These are phyloP conservation scores for Caenorhabditis macrosperma DNA, from an alignment of 2,888 invertebrate species.

Conservation along the genomic window DNA sequence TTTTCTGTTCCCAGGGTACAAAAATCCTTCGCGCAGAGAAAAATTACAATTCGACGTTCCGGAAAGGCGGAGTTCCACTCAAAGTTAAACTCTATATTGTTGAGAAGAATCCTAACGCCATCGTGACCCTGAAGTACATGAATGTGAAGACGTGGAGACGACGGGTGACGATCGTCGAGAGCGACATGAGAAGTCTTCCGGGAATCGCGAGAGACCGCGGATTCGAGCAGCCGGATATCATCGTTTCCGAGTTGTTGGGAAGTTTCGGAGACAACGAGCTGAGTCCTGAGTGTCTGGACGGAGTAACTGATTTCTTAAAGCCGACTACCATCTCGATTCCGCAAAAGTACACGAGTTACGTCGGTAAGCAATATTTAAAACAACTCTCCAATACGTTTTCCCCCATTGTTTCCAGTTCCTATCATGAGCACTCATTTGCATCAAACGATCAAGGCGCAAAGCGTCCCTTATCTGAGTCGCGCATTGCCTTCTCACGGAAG, in stretches of 20 bases:
- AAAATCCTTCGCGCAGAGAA: constrained; percentile 60
- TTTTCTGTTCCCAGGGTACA: too few relatives aligned
- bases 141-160: constrained; percentile 73
- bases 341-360: constrained; percentile 71
- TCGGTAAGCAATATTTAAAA: constrained; percentile 54
- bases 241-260: constrained; percentile 92
- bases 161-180: constrained; percentile 81
- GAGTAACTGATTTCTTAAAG: constrained; percentile 82
- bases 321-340: constrained; percentile 78
- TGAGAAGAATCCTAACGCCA: constrained; percentile 97
- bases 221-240: constrained; percentile 85
- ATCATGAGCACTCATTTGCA: constrained; percentile 90
- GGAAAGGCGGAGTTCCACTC: constrained; percentile 44
- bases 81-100: constrained; percentile 87
- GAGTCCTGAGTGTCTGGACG: constrained; percentile 88
- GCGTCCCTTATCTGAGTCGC: constrained; percentile 42
- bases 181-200: constrained; percentile 82
- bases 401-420: constrained; percentile 86
- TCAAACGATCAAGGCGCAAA: constrained; percentile 59
- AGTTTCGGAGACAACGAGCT: constrained; percentile 99
- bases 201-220: constrained; percentile 83
- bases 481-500: constrained; percentile 63
- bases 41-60: constrained; percentile 54
- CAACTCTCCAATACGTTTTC: background rate
- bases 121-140: constrained; percentile 81